phyloP scores from a whole-genome alignment of 2,113 vertebrate species.

The Leucopsar rothschildi region DNA sequence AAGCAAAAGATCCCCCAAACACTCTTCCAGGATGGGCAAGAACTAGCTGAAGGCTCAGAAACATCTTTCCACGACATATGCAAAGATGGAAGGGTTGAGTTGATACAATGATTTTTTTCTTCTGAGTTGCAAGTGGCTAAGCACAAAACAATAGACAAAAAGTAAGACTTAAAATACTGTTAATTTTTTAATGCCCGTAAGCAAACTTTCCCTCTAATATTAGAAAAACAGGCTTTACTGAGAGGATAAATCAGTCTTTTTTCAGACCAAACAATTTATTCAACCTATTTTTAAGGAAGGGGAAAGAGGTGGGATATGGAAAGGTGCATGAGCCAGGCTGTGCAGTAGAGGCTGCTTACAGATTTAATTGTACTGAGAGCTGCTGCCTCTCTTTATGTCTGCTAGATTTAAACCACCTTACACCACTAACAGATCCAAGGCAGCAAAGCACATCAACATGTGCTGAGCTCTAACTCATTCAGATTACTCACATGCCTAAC shows the following conservation, averaged over 20 bases:
- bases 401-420: slow-evolving; percentile 41
- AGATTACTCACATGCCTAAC: slow-evolving; percentile 11
- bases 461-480: slow-evolving; percentile 18
- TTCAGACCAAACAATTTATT: background rate
- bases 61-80: background rate
- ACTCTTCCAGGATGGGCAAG: background rate
- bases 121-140: background rate
- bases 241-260: background rate
- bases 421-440: background rate
- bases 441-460: slow-evolving; percentile 37
- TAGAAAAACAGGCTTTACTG: background rate
- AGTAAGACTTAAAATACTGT: background rate
- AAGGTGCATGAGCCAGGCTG: background rate
- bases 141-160: background rate
- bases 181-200: background rate
- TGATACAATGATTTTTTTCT: background rate
- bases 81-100: background rate
- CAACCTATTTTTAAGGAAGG: background rate
- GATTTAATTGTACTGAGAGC: slow-evolving; percentile 28
- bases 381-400: slow-evolving; percentile 11
- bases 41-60: background rate
- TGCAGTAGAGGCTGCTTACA: background rate
- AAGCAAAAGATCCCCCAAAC: background rate
- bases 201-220: background rate
- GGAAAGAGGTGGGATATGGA: background rate